These are phyloP conservation scores for Macrobrachium nipponense DNA, from an alignment of 1,140 invertebrate genomes.

Conservation along the genomic window DNA sequence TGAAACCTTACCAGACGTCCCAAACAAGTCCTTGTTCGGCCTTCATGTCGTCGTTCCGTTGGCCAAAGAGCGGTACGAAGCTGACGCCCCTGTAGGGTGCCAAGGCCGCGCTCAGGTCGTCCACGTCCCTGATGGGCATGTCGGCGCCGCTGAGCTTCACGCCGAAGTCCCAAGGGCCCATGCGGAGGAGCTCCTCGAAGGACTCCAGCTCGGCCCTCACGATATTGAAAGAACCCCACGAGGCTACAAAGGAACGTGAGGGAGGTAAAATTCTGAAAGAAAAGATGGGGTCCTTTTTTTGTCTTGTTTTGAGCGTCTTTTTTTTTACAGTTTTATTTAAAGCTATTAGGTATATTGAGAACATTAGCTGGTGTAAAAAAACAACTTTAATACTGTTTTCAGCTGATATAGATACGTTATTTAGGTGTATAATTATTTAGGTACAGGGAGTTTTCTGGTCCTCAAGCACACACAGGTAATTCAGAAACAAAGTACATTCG, in stretches of 20 bases:
- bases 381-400: too few relatives aligned
- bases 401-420: too few relatives aligned
- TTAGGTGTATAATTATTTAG: too few relatives aligned
- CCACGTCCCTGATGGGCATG: constrained; percentile 63
- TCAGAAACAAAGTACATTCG: too few relatives aligned
- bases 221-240: constrained; percentile 61
- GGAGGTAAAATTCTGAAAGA: constrained; percentile 15
- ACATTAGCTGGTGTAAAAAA: too few relatives aligned
- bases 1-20: constrained; percentile 54
- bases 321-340: background rate
- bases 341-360: background rate
- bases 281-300: background rate
- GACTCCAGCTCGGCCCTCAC: constrained; percentile 64
- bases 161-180: constrained; percentile 65
- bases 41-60: constrained; percentile 31
- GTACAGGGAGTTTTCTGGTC: too few relatives aligned
- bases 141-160: constrained; percentile 65
- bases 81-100: constrained; percentile 64
- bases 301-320: too few relatives aligned
- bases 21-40: constrained; percentile 45
- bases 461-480: too few relatives aligned
- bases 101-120: constrained; percentile 64
- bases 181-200: constrained; percentile 62
- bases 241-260: constrained; percentile 59
- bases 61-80: constrained; percentile 51